Percentiles rank a stretch among this genome's conserved stretches.
phyloP scores from a whole-genome alignment of 2,113 vertebrate genomes.

The Cryptomyrus ogoouensis region DNA sequence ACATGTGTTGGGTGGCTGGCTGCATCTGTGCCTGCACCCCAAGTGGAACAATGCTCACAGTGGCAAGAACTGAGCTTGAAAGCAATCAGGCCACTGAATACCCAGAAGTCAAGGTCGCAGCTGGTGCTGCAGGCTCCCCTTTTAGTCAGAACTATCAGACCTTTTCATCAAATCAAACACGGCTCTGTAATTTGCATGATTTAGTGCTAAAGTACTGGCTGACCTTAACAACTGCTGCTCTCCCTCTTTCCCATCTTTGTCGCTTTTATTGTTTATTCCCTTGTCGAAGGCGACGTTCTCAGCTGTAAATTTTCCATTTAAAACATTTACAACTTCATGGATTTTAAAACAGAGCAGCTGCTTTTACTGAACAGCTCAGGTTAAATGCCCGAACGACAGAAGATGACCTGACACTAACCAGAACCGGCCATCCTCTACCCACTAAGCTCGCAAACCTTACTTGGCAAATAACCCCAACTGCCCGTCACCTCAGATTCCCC shows the following conservation, averaged over 20 bases:
- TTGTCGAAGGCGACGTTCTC: not conserved
- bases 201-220: constrained; percentile 7
- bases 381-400: not conserved
- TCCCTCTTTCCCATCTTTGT: not conserved
- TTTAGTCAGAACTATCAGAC: not conserved
- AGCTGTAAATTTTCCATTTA: not conserved
- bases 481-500: not conserved
- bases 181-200: not conserved
- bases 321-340: not conserved
- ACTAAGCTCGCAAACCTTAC: not conserved
- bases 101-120: not conserved
- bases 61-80: not conserved
- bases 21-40: not conserved
- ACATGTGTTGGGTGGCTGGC: not conserved
- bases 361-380: not conserved
- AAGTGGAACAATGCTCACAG: not conserved
- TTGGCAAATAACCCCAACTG: not conserved
- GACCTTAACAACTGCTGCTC: not conserved
- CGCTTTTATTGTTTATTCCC: not conserved
- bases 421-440: not conserved
- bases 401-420: not conserved
- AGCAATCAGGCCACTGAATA: not conserved
- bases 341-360: not conserved
- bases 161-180: not conserved
- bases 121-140: not conserved